Conservation (phyloP, 2,888 invertebrate species). For the Aspidiotus destructor region DNA sequence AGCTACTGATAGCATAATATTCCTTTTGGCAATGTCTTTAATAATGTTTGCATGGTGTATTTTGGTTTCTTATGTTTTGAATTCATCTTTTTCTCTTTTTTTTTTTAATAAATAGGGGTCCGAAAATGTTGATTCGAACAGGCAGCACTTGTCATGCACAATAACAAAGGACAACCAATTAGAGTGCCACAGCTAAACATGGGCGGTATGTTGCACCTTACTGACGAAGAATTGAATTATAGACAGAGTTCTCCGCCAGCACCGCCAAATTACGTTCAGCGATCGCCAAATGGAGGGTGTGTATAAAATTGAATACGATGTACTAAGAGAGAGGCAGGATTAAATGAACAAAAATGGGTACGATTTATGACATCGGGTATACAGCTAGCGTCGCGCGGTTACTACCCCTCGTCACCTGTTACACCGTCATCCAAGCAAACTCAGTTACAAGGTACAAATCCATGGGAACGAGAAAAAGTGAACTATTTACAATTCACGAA, state of each 20-base stretch:
- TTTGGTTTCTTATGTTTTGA: too few relatives aligned
- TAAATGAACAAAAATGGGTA: neutral
- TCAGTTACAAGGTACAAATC: constrained; percentile 53
- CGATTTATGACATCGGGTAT: constrained; percentile 43
- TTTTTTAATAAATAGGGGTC: too few relatives aligned
- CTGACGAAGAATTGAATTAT: constrained; percentile 36
- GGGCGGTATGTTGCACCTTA: constrained; percentile 18
- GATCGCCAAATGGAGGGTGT: constrained; percentile 27
- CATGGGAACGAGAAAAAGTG: constrained; percentile 82
- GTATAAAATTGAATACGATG: neutral
- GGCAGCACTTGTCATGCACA: constrained; percentile 15
- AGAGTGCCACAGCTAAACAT: constrained; percentile 31
- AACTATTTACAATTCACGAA: constrained; percentile 8
- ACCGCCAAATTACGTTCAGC: constrained; percentile 43
- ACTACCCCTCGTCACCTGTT: constrained; percentile 49
- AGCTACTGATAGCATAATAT: too few relatives aligned
- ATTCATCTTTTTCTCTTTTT: too few relatives aligned
- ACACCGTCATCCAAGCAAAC: constrained; percentile 44
- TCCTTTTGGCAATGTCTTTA: too few relatives aligned
- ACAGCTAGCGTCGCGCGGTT: constrained; percentile 58
- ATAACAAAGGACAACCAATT: constrained; percentile 31
- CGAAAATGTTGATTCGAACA: neutral
- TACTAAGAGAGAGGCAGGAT: neutral
- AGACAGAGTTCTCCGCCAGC: constrained; percentile 46
- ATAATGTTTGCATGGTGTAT: too few relatives aligned